Percentiles rank a stretch among this genome's conserved stretches.
phyloP scores from a whole-genome alignment of 1,140 invertebrate genomes.

The Aphaenogaster ashmeadi region DNA sequence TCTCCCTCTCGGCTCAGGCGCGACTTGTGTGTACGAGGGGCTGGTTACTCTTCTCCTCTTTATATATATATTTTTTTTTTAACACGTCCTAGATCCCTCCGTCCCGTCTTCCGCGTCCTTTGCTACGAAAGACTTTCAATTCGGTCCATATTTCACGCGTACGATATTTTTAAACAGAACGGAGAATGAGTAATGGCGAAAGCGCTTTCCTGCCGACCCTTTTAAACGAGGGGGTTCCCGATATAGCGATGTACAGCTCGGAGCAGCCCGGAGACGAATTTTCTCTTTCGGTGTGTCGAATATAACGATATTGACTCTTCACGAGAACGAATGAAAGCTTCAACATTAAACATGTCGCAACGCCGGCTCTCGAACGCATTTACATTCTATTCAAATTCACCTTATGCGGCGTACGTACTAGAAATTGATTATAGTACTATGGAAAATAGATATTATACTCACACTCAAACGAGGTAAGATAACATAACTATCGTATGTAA shows the following conservation, averaged over 20 bases:
- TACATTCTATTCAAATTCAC: constrained; percentile 47
- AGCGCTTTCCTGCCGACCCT: constrained; percentile 60
- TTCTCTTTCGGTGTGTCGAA: constrained; percentile 41
- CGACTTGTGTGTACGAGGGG: constrained; percentile 65
- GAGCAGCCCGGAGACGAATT: constrained; percentile 55
- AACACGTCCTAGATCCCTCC: constrained; percentile 68
- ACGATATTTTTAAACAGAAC: constrained; percentile 77
- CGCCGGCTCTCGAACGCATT: constrained; percentile 34
- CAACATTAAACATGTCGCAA: constrained; percentile 39
- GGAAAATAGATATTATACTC: constrained; percentile 18
- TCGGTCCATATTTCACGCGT: constrained; percentile 79
- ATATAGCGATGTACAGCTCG: constrained; percentile 58
- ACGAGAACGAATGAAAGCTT: constrained; percentile 41
- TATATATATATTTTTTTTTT: constrained; percentile 59
- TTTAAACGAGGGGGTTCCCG: constrained; percentile 51
- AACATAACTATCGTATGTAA: neutral
- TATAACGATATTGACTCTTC: constrained; percentile 60
- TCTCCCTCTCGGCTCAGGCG: constrained; percentile 51
- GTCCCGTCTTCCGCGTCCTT: constrained; percentile 43
- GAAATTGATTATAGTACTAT: constrained; percentile 35
- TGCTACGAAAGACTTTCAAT: constrained; percentile 75
- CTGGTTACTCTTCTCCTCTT: constrained; percentile 68
- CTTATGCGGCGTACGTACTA: neutral
- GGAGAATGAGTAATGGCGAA: constrained; percentile 77
- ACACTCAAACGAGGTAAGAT: neutral